Evolutionary conservation across 1,140 invertebrate genomes (phyloP), one percentile per base, ranked within the genome.

Genomic region (Nylanderia fulva): DNA sequence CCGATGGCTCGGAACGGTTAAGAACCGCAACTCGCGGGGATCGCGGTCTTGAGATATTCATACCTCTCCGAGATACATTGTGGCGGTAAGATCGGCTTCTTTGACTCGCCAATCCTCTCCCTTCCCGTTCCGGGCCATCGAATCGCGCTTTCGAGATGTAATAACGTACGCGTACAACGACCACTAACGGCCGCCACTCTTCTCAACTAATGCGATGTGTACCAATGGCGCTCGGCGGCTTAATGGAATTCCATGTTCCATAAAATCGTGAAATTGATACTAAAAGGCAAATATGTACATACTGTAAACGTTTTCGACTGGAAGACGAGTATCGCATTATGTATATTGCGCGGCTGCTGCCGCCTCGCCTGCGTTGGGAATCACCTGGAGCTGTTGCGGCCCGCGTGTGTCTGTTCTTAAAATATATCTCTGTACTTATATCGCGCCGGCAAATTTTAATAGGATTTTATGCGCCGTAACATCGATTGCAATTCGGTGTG

Each of bases 181-280:
- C 66, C 77, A 58, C 77, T 72, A 82, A 82, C 77, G 66, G 77
- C 77, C 52, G 48, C 77, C 48, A 82, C 77, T 82, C 52, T 71
- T 71, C 66, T 29, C 52, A n/a, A 39, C 77, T 82, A 82, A 82
- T 82, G 77, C 77, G 54, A 71, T 82, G 77, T 82, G 66, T 82
- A 82, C 66, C 77, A 82, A 71, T 82, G 52, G 52, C 45, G 77
- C 66, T 71, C 77, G 36, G 48, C 77, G 48, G 66, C 77, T 82
- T 82, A 82, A 82, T 82, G 77, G 77, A 82, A 82, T 82, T 82
- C 77, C 77, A 71, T 82, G 66, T 82, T 82, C 66, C 77, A 82
- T 82, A 82, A 82, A 82, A 82, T 48, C 66, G 66, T 82, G 77
- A 82, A 82, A 82, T 71, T 82, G 77, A 82, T 72, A 82, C 66